Evolutionary conservation across 2,888 invertebrate genomes (phyloP).

Genomic region (Acheta domesticus): DNA sequence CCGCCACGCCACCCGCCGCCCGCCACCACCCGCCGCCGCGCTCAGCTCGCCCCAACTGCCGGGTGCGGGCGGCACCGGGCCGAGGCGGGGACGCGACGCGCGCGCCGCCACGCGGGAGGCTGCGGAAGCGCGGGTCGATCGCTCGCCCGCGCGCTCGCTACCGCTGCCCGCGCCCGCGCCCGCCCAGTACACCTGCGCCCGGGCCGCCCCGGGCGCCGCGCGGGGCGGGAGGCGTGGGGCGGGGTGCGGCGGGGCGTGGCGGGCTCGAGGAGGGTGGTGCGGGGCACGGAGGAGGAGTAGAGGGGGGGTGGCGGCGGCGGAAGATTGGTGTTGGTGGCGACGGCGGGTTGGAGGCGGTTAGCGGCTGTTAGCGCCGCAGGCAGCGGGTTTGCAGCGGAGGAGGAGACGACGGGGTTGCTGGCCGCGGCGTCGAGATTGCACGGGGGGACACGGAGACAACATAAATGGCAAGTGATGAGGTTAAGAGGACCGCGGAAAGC

Average conservation of each 20-base stretch:
- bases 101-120: conserved; percentile 6
- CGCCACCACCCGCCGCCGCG: neutral
- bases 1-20: neutral
- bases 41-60: neutral
- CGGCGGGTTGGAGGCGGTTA: too few relatives aligned
- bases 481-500: too few relatives aligned
- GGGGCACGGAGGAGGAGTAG: too few relatives aligned
- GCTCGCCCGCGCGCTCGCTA: neutral
- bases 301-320: too few relatives aligned
- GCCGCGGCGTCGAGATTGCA: too few relatives aligned
- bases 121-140: conserved; percentile 10
- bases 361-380: too few relatives aligned
- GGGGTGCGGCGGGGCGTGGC: neutral
- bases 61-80: neutral
- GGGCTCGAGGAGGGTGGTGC: too few relatives aligned
- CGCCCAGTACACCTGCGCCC: neutral
- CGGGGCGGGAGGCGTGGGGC: neutral
- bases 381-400: too few relatives aligned
- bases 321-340: too few relatives aligned
- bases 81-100: neutral
- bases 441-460: too few relatives aligned
- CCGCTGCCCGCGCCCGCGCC: neutral
- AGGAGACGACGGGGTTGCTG: too few relatives aligned
- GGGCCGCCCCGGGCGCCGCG: neutral
- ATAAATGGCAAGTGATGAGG: too few relatives aligned